Evolutionary conservation across 2,797 vertebrate genomes (phyloP).

Genomic region (Anguilla obscura): DNA sequence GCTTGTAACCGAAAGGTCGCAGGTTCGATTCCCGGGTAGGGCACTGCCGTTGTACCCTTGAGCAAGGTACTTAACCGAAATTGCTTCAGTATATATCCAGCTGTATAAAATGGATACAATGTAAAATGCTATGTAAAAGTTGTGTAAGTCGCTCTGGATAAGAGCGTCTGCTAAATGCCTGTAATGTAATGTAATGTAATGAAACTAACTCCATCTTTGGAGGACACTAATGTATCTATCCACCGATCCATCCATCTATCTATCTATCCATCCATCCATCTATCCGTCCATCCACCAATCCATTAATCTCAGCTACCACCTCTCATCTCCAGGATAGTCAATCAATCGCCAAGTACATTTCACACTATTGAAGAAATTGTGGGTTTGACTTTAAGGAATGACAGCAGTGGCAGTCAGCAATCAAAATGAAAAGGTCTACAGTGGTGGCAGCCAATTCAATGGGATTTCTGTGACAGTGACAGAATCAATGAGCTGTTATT

Average conservation of each 20-base stretch:
- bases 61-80: no score
- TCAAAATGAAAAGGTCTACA: background rate
- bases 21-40: no score
- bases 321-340: background rate
- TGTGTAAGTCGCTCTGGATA: no score
- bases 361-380: background rate
- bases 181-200: no score
- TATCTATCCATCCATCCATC: background rate
- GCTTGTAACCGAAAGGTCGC: no score
- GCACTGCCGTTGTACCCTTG: no score
- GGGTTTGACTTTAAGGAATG: background rate
- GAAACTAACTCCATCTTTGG: background rate
- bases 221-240: background rate
- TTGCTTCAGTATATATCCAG: no score
- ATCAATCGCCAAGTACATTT: background rate
- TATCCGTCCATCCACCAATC: background rate
- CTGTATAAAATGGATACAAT: no score
- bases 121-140: no score
- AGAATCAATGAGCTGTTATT: background rate
- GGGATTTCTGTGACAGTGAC: background rate
- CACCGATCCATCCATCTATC: background rate
- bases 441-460: background rate
- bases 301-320: background rate
- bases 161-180: no score
- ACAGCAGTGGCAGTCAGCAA: background rate